These are phyloP conservation scores for Pegoplata infirma DNA, from an alignment of 2,888 invertebrate species.

Conservation along the genomic window DNA sequence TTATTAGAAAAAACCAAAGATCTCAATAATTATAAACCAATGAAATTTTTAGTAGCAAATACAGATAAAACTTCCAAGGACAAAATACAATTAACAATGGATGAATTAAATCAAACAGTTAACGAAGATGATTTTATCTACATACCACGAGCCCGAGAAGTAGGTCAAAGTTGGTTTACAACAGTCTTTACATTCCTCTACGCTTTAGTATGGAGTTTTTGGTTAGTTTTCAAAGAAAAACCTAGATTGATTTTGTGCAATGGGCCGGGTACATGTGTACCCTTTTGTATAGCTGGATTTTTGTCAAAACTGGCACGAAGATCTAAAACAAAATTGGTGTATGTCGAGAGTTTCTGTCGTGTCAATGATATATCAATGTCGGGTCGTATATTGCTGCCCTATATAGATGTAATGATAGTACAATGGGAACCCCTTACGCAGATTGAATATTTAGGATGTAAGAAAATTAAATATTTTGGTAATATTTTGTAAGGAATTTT, in stretches of 20 bases:
- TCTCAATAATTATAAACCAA: slow-evolving; percentile 54
- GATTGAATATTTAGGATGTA: slow-evolving; percentile 64
- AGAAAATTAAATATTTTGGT: slow-evolving; percentile 86
- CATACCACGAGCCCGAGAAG: slow-evolving; percentile 91
- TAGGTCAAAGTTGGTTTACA: slow-evolving; percentile 90
- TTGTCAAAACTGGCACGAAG: slow-evolving; percentile 84
- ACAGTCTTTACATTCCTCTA: slow-evolving; percentile 88
- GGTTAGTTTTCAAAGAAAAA: slow-evolving; percentile 83
- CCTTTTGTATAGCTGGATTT: slow-evolving; percentile 89
- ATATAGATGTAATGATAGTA: slow-evolving; percentile 92
- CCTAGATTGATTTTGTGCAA: slow-evolving; percentile 94
- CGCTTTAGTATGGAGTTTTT: slow-evolving; percentile 84
- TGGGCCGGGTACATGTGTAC: slow-evolving; percentile 98
- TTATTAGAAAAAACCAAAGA: slow-evolving; percentile 74
- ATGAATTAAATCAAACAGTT: slow-evolving; percentile 73
- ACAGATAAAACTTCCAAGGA: slow-evolving; percentile 87
- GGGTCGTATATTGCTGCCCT: slow-evolving; percentile 89
- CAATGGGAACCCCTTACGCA: slow-evolving; percentile 90
- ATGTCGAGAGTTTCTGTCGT: slow-evolving; percentile 96
- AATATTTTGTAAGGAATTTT: slow-evolving; percentile 80
- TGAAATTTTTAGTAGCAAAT: slow-evolving; percentile 85
- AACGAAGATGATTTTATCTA: slow-evolving; percentile 78
- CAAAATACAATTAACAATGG: slow-evolving; percentile 81
- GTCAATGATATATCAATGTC: slow-evolving; percentile 93
- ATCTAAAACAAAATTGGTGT: slow-evolving; percentile 86